Base-by-base conservation (phyloP, 2,797 vertebrate genomes). In the Poliocrania exsul region DNA sequence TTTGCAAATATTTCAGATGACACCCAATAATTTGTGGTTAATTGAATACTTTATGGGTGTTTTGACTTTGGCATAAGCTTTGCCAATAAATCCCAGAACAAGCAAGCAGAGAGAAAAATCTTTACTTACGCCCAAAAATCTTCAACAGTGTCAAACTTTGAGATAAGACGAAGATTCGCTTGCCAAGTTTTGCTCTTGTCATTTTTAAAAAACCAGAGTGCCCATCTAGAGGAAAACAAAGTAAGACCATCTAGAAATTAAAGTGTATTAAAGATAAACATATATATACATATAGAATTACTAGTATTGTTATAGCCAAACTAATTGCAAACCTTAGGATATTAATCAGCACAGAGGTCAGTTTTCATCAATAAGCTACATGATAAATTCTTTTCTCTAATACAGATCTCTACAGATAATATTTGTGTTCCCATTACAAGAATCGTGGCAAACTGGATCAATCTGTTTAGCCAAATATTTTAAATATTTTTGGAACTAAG, bases 181-280 rank as follows among this genome's bases (percentile, higher is more conserved):
- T 99, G 99, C 99, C 99, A 99, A 67, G 99, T 99, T 99, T 99
- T 99, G 97, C 98, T 99, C 98, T 99, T 99, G 98, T 99, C 99
- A 97, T 99, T 99, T 98, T 99, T 99, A 98, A 99, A 99, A 98
- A 99, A 99, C 99, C 99, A 99, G 91, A 99, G 99, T 70, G 99
- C 99, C 99, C 99, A 99, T 96, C 99, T 99, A 97, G 92, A 97
- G 28, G 37, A 35, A 86, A 92, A 93, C 7, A 80, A 66, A 79
- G 60, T 15, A 56, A 81, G 20, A 77, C 13, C 23, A 83, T 23
- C 17, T 12, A 73, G 16, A 90, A 66, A 38, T 61, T 42, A 25
- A 62, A 72, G 8, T 16, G 33, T 12, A 72, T 72, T 53, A 73
- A 28, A 86, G 73, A 35, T 4, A 42, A 16, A 42, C 40, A 40